Percentiles rank a stretch among this genome's conserved stretches.
phyloP scores from a whole-genome alignment of 23 tunicate genomes.

The Aplidium turbinatum region DNA sequence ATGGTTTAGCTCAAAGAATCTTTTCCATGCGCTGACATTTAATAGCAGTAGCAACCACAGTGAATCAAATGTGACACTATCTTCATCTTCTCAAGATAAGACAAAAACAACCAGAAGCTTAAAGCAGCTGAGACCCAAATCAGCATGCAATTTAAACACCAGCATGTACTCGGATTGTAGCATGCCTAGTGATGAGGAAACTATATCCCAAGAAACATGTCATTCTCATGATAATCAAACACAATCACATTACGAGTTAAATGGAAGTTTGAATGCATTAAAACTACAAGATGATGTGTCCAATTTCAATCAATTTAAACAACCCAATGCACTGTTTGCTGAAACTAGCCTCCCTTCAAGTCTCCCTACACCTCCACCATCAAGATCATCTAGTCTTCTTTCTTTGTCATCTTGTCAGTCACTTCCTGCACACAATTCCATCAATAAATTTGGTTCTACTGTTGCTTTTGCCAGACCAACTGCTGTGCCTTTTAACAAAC shows the following conservation, averaged over 20 bases:
- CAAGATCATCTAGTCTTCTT: conserved; percentile 64
- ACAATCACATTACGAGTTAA: conserved; percentile 1
- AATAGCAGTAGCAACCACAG: too few species aligned
- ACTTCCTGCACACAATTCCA: background rate
- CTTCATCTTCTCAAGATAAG: too few species aligned
- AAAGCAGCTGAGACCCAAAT: background rate
- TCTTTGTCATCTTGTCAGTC: conserved; percentile 47
- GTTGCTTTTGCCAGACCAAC: conserved; percentile 28
- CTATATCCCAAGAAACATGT: conserved; percentile 1
- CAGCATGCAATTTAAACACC: background rate
- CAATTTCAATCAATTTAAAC: background rate
- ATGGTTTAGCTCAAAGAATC: too few species aligned
- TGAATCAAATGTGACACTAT: too few species aligned
- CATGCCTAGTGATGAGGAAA: conserved; percentile 46
- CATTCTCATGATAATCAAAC: conserved; percentile 4
- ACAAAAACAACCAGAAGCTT: background rate
- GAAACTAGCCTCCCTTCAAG: conserved; percentile 30
- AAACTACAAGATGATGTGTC: conserved; percentile 35
- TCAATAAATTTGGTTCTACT: background rate
- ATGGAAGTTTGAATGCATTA: conserved; percentile 53
- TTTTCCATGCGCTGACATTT: too few species aligned
- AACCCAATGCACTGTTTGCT: background rate
- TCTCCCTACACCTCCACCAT: conserved; percentile 70
- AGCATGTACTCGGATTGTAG: conserved; percentile 33
- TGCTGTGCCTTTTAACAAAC: conserved; percentile 35